A percentile compares a stretch with the other conserved stretches of the same genome.
These are phyloP conservation scores for Ivindomyrus marchei DNA, from an alignment of 2,113 vertebrate genomes.

Conservation along the genomic window DNA sequence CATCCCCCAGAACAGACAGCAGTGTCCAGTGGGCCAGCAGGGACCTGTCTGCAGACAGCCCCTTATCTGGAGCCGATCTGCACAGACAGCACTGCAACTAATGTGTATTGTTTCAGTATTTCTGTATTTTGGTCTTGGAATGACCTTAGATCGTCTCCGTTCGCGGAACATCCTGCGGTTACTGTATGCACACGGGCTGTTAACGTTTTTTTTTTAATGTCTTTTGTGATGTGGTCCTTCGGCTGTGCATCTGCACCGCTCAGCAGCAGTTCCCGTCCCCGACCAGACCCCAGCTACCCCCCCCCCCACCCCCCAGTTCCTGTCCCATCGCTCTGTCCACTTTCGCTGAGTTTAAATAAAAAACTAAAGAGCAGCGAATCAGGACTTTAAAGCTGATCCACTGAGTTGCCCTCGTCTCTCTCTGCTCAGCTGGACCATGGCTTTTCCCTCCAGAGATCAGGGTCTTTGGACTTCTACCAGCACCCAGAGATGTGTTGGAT, in stretches of 20 bases:
- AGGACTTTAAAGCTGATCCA: neutral
- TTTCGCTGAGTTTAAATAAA: neutral
- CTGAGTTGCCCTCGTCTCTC: slow-evolving; percentile 64
- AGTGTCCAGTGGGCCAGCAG: neutral
- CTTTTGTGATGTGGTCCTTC: neutral
- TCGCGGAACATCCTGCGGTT: neutral
- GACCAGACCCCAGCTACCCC: neutral
- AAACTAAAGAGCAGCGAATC: neutral
- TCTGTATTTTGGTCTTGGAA: neutral
- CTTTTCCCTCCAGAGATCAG: slow-evolving; percentile 99
- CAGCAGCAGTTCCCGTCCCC: neutral
- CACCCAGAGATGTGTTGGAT: slow-evolving; percentile 99
- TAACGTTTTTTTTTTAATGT: neutral
- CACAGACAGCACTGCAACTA: neutral
- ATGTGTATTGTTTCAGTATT: neutral
- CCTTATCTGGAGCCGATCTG: neutral
- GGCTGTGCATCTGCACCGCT: neutral
- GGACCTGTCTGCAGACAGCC: neutral
- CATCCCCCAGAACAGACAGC: neutral
- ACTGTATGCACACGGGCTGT: neutral
- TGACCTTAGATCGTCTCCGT: neutral
- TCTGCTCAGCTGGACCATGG: slow-evolving; percentile 97
- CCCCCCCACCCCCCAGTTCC: neutral
- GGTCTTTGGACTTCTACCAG: slow-evolving; percentile 99
- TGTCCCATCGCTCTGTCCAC: neutral